These are phyloP conservation scores for Psylliodes chrysocephalus DNA, from an alignment of 2,888 invertebrate species.

Conservation along the genomic window DNA sequence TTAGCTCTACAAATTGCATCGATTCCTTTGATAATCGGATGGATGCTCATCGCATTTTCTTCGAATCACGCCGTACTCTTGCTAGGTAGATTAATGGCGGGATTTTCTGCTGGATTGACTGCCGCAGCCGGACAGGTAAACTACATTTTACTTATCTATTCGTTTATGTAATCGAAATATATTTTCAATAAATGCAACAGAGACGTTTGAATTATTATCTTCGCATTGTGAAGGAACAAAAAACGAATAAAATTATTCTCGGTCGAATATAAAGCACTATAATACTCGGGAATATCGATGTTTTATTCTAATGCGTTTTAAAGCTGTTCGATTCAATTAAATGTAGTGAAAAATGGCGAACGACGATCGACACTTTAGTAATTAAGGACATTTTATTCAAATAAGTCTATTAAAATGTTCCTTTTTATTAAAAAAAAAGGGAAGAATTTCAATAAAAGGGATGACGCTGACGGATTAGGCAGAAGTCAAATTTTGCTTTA, in stretches of 20 bases:
- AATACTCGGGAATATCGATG: no score
- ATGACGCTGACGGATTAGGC: no score
- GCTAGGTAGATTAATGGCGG: conserved; percentile 75
- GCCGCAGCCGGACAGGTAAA: conserved; percentile 80
- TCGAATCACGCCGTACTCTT: conserved; percentile 69
- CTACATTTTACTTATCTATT: no score
- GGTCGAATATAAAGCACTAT: no score
- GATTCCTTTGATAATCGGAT: conserved; percentile 75
- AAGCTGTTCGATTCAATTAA: conserved; percentile 4
- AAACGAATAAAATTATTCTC: no score
- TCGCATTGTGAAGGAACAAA: no score
- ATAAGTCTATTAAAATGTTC: neutral
- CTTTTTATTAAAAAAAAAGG: neutral
- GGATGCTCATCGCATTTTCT: conserved; percentile 72
- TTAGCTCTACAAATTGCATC: conserved; percentile 73
- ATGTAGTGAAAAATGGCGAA: conserved; percentile 15
- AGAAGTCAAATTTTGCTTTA: no score
- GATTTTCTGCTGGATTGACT: conserved; percentile 77
- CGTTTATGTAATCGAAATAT: no score
- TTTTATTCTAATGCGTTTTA: neutral
- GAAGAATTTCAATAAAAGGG: conserved; percentile 1
- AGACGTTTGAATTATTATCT: no score
- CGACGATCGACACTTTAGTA: conserved; percentile 9
- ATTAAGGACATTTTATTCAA: conserved; percentile 1
- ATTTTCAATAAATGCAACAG: no score